Conservation (phyloP, 2,888 invertebrate species). For the Hydraecia micacea region DNA sequence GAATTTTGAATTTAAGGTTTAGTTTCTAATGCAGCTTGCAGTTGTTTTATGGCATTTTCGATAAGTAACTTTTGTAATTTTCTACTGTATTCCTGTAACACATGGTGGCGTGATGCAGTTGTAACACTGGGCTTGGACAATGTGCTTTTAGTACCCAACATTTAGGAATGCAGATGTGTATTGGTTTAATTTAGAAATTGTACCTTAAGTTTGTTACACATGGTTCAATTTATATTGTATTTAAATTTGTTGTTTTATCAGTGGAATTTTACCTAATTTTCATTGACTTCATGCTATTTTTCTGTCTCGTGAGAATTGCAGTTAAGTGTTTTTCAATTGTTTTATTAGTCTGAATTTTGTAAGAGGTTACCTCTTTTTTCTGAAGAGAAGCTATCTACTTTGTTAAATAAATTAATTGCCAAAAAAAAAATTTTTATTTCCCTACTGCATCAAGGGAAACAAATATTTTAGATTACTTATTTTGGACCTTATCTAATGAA, state of each 20-base stretch:
- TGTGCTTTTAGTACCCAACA: conserved; percentile 29
- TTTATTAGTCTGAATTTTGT: neutral
- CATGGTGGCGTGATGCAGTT: neutral
- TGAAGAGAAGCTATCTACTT: neutral
- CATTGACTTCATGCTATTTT: neutral
- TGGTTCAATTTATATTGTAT: neutral
- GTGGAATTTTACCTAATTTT: neutral
- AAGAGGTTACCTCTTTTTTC: neutral
- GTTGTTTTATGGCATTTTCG: neutral
- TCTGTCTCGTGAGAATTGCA: neutral
- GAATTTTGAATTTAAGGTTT: conserved; percentile 17
- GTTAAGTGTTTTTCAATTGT: neutral
- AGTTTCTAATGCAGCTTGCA: conserved; percentile 3
- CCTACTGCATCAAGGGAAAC: neutral
- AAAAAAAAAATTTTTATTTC: neutral
- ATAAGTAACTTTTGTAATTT: neutral
- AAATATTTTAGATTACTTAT: neutral
- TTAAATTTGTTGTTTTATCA: neutral
- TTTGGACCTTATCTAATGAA: neutral
- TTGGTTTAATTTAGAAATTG: conserved; percentile 2
- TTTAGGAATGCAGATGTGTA: neutral
- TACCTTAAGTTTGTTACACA: neutral
- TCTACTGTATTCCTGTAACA: neutral
- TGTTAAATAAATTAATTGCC: neutral
- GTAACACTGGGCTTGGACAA: neutral